These are phyloP conservation scores for Drosophila multiciliata DNA, from an alignment of 2,888 invertebrate genomes.

Conservation along the genomic window DNA sequence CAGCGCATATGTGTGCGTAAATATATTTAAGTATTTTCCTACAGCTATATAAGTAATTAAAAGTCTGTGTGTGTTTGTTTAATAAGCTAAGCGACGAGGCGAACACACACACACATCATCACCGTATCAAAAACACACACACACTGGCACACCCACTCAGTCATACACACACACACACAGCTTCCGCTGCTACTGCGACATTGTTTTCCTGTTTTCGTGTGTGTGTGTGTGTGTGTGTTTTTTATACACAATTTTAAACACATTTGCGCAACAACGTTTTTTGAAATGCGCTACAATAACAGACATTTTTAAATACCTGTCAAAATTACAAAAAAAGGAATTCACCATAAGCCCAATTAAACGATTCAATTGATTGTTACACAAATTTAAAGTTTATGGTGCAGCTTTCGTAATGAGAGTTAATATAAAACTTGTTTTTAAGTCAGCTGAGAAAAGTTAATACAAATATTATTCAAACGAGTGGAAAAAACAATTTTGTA, in stretches of 20 bases:
- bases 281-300: slow-evolving; percentile 35
- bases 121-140: slow-evolving; percentile 10
- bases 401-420: neutral
- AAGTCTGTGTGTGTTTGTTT: slow-evolving; percentile 73
- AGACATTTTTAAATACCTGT: neutral
- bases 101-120: slow-evolving; percentile 12
- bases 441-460: neutral
- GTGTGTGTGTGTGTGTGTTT: slow-evolving; percentile 41
- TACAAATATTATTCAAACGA: neutral
- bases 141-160: slow-evolving; percentile 1
- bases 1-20: slow-evolving; percentile 54
- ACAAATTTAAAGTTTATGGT: neutral
- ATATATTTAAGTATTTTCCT: slow-evolving; percentile 48
- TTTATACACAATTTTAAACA: slow-evolving; percentile 29
- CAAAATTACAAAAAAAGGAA: neutral
- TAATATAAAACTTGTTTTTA: neutral
- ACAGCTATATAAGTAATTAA: slow-evolving; percentile 73
- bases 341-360: neutral
- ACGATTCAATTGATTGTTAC: slow-evolving; percentile 13
- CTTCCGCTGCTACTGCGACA: slow-evolving; percentile 50
- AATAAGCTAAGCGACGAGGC: slow-evolving; percentile 69
- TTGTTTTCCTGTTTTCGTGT: slow-evolving; percentile 40
- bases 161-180: slow-evolving; percentile 11
- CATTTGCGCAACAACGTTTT: slow-evolving; percentile 18
- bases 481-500: neutral